phyloP scores from a whole-genome alignment of 2,888 invertebrate genomes.

The Drosophila lutescens region DNA sequence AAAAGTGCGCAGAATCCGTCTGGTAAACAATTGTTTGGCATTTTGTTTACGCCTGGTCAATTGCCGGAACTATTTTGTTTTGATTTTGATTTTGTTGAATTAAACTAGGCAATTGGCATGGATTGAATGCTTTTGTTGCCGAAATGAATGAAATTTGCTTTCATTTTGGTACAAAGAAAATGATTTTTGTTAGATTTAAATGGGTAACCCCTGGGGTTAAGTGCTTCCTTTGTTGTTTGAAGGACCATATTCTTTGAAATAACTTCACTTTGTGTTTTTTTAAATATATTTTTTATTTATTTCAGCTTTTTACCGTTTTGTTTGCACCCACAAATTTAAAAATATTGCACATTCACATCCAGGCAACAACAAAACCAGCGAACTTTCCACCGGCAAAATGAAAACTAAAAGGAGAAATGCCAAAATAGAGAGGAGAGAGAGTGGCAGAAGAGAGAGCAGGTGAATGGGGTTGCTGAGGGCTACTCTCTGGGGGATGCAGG shows the following conservation, averaged over 20 bases:
- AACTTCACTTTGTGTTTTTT: neutral
- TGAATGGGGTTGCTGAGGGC: constrained; percentile 25
- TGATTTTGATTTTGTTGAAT: constrained; percentile 48
- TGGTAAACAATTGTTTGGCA: constrained; percentile 55
- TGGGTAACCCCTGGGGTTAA: neutral
- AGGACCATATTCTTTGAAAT: neutral
- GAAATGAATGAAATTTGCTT: constrained; percentile 16
- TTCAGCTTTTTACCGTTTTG: constrained; percentile 32
- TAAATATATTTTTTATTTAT: neutral
- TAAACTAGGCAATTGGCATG: constrained; percentile 30
- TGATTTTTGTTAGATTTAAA: neutral
- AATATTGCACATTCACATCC: constrained; percentile 25
- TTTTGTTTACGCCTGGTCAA: constrained; percentile 21
- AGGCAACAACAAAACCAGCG: constrained; percentile 75
- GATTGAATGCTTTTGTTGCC: constrained; percentile 29
- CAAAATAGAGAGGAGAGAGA: constrained; percentile 6
- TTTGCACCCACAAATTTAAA: neutral
- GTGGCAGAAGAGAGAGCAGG: constrained; percentile 21
- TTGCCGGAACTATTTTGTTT: constrained; percentile 38
- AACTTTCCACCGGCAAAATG: constrained; percentile 77
- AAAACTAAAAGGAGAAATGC: constrained; percentile 68
- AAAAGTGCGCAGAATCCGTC: constrained; percentile 72
- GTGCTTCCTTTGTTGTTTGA: neutral
- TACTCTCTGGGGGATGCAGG: constrained; percentile 16
- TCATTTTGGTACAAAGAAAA: constrained; percentile 2